These are phyloP conservation scores for Amniataba percoides DNA, from an alignment of 2,797 vertebrate genomes.

Conservation along the genomic window DNA sequence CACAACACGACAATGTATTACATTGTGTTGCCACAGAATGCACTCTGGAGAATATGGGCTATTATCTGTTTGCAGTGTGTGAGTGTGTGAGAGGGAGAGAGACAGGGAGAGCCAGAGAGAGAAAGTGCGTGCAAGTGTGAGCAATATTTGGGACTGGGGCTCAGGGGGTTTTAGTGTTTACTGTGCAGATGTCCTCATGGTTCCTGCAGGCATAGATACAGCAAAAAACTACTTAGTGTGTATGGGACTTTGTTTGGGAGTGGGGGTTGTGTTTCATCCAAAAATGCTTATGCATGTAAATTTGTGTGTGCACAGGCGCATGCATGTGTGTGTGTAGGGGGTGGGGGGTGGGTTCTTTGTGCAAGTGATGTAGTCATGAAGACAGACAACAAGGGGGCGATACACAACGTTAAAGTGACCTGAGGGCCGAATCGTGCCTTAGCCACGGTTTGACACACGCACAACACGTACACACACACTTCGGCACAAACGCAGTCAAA, in stretches of 20 bases:
- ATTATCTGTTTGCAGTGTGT: conserved; percentile 55
- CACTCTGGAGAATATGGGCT: conserved; percentile 57
- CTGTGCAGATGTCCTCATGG: conserved; percentile 70
- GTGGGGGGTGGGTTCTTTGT: conserved; percentile 30
- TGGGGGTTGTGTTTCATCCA: conserved; percentile 29
- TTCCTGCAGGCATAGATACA: conserved; percentile 67
- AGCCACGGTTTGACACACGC: conserved; percentile 16
- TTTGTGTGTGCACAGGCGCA: conserved; percentile 10
- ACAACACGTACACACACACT: conserved; percentile 13
- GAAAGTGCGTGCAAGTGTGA: conserved; percentile 61
- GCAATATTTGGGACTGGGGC: conserved; percentile 64
- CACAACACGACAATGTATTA: conserved; percentile 50
- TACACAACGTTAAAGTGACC: conserved; percentile 56
- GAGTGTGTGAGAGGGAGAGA: conserved; percentile 9
- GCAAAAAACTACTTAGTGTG: conserved; percentile 37
- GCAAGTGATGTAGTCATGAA: conserved; percentile 56
- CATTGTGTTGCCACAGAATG: conserved; percentile 55
- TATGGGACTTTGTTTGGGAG: conserved; percentile 18
- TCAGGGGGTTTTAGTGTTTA: conserved; percentile 71
- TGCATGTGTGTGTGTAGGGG: conserved; percentile 9
- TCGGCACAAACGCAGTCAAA: conserved; percentile 35
- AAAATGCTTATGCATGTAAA: conserved; percentile 57
- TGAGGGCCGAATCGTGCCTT: conserved; percentile 49
- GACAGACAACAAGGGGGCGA: conserved; percentile 55
- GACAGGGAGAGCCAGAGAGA: conserved; percentile 10